These are phyloP conservation scores for Acyrthosiphon pisum DNA, from an alignment of 1,140 invertebrate genomes.

Conservation along the genomic window DNA sequence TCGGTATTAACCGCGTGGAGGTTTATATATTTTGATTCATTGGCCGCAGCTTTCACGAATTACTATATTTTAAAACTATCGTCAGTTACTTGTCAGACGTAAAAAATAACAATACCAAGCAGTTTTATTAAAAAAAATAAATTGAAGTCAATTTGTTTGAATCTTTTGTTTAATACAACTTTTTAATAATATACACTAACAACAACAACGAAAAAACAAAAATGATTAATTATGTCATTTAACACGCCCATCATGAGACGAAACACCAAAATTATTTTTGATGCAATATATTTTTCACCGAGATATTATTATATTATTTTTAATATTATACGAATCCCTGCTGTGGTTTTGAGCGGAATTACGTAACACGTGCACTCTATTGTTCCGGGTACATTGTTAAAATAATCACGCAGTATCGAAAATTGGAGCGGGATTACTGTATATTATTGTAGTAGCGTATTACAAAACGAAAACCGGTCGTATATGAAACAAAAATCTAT, in stretches of 20 bases:
- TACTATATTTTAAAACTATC: neutral
- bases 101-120: slow-evolving; percentile 16
- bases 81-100: neutral
- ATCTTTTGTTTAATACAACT: slow-evolving; percentile 37
- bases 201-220: neutral
- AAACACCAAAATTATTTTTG: slow-evolving; percentile 17
- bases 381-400: slow-evolving; percentile 3
- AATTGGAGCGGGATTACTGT: neutral
- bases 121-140: slow-evolving; percentile 43
- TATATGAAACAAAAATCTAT: neutral
- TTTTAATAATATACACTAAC: slow-evolving; percentile 35
- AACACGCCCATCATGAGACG: neutral
- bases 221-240: slow-evolving; percentile 37
- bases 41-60: neutral
- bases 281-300: slow-evolving; percentile 40
- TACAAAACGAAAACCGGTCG: neutral
- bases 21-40: slow-evolving; percentile 31
- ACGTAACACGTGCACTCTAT: slow-evolving; percentile 30
- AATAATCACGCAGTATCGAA: slow-evolving; percentile 31
- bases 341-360: slow-evolving; percentile 21
- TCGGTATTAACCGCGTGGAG: neutral
- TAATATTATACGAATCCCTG: slow-evolving; percentile 42
- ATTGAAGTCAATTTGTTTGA: slow-evolving; percentile 35
- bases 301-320: neutral
- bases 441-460: neutral